A percentile compares a stretch with the other conserved stretches of the same genome.
phyloP scores from a whole-genome alignment of 2,113 vertebrate genomes.

The Limnothrissa miodon region DNA sequence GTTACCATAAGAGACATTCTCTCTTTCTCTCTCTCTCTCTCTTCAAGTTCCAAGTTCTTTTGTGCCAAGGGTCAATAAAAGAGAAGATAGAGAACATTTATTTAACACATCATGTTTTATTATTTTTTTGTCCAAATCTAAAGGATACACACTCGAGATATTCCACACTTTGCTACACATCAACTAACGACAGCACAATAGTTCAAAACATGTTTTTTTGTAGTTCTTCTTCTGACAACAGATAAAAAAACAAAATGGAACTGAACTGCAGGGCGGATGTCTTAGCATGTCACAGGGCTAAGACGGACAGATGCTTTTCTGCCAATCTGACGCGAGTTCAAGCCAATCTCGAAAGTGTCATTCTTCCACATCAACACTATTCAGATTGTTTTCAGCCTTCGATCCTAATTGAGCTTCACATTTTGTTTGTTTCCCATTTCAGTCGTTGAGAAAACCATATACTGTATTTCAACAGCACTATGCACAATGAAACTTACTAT shows the following conservation, averaged over 20 bases:
- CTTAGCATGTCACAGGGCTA: neutral
- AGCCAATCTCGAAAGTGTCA: neutral
- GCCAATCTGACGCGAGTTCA: neutral
- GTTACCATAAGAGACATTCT: neutral
- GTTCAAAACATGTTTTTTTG: conserved; percentile 55
- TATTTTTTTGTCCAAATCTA: conserved; percentile 67
- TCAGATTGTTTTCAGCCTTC: too few relatives aligned
- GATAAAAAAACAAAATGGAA: conserved; percentile 45
- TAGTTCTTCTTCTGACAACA: conserved; percentile 44
- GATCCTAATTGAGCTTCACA: neutral
- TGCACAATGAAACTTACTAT: conserved; percentile 53
- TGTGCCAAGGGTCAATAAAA: neutral
- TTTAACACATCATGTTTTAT: conserved; percentile 59
- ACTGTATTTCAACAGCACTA: conserved; percentile 54
- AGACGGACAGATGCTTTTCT: neutral
- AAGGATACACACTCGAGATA: conserved; percentile 67
- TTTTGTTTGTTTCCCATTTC: neutral
- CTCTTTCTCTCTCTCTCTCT: neutral
- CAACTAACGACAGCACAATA: conserved; percentile 68
- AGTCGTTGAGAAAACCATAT: conserved; percentile 22
- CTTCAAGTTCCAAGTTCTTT: neutral
- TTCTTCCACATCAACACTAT: neutral
- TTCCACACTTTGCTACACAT: conserved; percentile 68
- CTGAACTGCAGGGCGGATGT: neutral
- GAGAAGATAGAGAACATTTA: neutral